Percentiles rank a stretch among this genome's conserved stretches.
phyloP scores from a whole-genome alignment of 2,797 vertebrate species.

The Enteromius radiatus region DNA sequence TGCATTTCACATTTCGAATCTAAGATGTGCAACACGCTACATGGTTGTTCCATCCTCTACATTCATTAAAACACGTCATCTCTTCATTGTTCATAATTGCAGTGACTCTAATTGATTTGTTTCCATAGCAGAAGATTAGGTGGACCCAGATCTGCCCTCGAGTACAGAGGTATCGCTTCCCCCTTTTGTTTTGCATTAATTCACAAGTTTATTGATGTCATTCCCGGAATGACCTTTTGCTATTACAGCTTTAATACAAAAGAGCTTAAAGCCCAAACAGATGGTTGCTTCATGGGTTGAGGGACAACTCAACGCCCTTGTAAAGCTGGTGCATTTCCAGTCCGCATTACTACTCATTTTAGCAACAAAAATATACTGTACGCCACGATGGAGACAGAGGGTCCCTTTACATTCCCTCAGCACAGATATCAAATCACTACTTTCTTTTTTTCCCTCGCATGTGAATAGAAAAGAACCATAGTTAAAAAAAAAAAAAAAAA shows the following conservation, averaged over 20 bases:
- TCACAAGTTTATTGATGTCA: slow-evolving; percentile 57
- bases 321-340: slow-evolving; percentile 47
- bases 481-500: background rate
- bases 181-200: slow-evolving; percentile 60
- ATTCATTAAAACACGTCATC: slow-evolving; percentile 21
- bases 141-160: slow-evolving; percentile 39
- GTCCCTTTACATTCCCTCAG: slow-evolving; percentile 40
- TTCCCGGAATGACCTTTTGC: slow-evolving; percentile 53
- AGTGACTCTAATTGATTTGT: slow-evolving; percentile 58
- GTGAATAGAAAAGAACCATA: slow-evolving; percentile 28
- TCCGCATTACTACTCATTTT: slow-evolving; percentile 39
- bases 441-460: slow-evolving; percentile 20
- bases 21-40: background rate
- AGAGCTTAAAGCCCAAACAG: slow-evolving; percentile 56
- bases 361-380: slow-evolving; percentile 51
- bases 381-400: slow-evolving; percentile 30
- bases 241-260: slow-evolving; percentile 55
- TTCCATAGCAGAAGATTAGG: slow-evolving; percentile 60
- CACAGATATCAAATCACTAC: slow-evolving; percentile 33
- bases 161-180: slow-evolving; percentile 50
- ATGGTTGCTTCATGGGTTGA: slow-evolving; percentile 57
- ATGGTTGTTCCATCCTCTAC: slow-evolving; percentile 1
- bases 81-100: slow-evolving; percentile 45
- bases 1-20: background rate
- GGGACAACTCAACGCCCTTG: slow-evolving; percentile 45